These are phyloP conservation scores for Hystrix cristata DNA, from an alignment of 2,113 vertebrate genomes.

Conservation along the genomic window DNA sequence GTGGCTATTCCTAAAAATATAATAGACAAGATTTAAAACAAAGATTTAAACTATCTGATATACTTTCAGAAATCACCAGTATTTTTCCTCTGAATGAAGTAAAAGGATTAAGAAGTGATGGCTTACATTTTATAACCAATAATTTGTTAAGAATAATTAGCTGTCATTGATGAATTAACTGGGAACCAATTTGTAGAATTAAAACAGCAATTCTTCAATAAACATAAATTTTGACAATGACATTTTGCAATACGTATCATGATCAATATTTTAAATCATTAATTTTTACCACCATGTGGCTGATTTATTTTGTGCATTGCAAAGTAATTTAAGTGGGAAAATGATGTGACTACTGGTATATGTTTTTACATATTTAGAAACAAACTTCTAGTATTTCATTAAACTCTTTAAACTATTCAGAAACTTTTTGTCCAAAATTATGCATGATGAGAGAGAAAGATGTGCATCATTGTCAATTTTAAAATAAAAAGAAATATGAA, in stretches of 20 bases:
- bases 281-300: slow-evolving; percentile 77
- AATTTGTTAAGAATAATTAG: slow-evolving; percentile 91
- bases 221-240: slow-evolving; percentile 85
- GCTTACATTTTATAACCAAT: slow-evolving; percentile 87
- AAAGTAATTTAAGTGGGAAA: slow-evolving; percentile 5
- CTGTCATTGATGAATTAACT: slow-evolving; percentile 87
- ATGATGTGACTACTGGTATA: not conserved
- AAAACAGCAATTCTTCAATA: slow-evolving; percentile 86
- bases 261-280: slow-evolving; percentile 83
- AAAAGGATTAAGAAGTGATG: slow-evolving; percentile 81
- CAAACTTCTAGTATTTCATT: not conserved
- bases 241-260: slow-evolving; percentile 68
- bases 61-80: slow-evolving; percentile 25
- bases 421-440: slow-evolving; percentile 24
- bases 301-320: not conserved
- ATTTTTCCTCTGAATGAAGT: slow-evolving; percentile 71
- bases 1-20: not conserved
- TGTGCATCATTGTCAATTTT: not conserved
- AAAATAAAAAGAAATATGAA: not conserved
- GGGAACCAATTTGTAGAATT: slow-evolving; percentile 88
- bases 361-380: slow-evolving; percentile 40
- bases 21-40: slow-evolving; percentile 57
- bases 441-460: not conserved
- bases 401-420: slow-evolving; percentile 2
- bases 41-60: slow-evolving; percentile 43